Percentiles rank a stretch among this genome's conserved stretches.
Evolutionary conservation across 23 tunicate species (phyloP).

Genomic region (Clavelina lepadiformis): DNA sequence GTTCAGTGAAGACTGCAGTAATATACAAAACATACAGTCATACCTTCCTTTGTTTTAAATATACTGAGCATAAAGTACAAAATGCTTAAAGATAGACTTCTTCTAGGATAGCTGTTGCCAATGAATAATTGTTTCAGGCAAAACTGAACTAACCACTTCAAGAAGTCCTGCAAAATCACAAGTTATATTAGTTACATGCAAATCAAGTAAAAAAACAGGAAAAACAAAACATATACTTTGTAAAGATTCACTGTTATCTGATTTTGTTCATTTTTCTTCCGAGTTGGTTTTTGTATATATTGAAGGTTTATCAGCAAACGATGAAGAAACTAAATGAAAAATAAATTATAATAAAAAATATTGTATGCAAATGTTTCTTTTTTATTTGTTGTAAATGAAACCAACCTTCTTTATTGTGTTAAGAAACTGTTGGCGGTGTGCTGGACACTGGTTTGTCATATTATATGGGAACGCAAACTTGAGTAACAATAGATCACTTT

Average conservation of each 20-base stretch:
- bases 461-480: slow-evolving; percentile 38
- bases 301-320: slow-evolving; percentile 5
- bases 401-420: slow-evolving; percentile 45
- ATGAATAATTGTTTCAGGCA: slow-evolving; percentile 16
- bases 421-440: slow-evolving; percentile 46
- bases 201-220: neutral
- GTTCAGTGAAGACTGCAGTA: too few species aligned
- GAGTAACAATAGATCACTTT: slow-evolving; percentile 13
- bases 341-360: neutral
- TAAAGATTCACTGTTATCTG: neutral
- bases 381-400: neutral
- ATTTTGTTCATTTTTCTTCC: neutral
- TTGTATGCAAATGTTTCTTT: neutral
- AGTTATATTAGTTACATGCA: neutral
- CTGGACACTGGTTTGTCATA: slow-evolving; percentile 51
- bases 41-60: too few species aligned
- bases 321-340: slow-evolving; percentile 13
- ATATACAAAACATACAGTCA: too few species aligned
- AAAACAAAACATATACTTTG: neutral
- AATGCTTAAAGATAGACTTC: slow-evolving; percentile 17
- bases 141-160: slow-evolving; percentile 31
- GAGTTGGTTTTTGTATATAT: neutral
- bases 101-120: slow-evolving; percentile 35
- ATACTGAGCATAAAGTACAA: slow-evolving; percentile 7
- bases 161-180: slow-evolving; percentile 25